Evolutionary conservation across 2,797 vertebrate genomes (phyloP).

Genomic region (Ctenopoma multispine): DNA sequence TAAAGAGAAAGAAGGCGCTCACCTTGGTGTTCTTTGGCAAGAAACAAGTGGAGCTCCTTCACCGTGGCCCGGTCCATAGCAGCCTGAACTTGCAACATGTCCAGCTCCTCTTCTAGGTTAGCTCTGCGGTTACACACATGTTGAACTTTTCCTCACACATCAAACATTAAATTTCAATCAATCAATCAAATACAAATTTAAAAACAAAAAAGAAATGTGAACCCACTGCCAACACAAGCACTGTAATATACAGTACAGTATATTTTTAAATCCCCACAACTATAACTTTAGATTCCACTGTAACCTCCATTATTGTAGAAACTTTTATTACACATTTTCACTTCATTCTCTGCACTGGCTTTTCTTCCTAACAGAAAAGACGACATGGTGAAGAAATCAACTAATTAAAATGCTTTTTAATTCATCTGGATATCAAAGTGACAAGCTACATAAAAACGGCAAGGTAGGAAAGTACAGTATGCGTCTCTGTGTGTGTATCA

Average conservation of each 20-base stretch:
- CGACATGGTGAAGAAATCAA: constrained; percentile 58
- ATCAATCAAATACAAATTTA: constrained; percentile 5
- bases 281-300: constrained; percentile 32
- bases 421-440: constrained; percentile 83
- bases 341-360: constrained; percentile 44
- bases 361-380: constrained; percentile 52
- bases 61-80: constrained; percentile 85
- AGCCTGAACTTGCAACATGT: constrained; percentile 84
- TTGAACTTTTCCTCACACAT: constrained; percentile 13
- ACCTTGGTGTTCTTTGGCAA: constrained; percentile 84
- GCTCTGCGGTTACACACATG: constrained; percentile 77
- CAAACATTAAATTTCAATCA: constrained; percentile 11
- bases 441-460: constrained; percentile 81
- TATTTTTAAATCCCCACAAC: constrained; percentile 44
- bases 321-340: constrained; percentile 45
- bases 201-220: neutral
- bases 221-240: constrained; percentile 5
- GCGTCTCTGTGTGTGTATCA: constrained; percentile 46
- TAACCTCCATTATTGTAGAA: constrained; percentile 37
- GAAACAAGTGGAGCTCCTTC: constrained; percentile 82
- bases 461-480: constrained; percentile 68
- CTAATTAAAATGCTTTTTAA: constrained; percentile 83
- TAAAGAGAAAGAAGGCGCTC: constrained; percentile 6
- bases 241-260: constrained; percentile 22
- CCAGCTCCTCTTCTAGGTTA: constrained; percentile 88